Evolutionary conservation across 2,888 invertebrate genomes (phyloP), one percentile per base, ranked within the genome.

Genomic region (Drosophila dives): DNA sequence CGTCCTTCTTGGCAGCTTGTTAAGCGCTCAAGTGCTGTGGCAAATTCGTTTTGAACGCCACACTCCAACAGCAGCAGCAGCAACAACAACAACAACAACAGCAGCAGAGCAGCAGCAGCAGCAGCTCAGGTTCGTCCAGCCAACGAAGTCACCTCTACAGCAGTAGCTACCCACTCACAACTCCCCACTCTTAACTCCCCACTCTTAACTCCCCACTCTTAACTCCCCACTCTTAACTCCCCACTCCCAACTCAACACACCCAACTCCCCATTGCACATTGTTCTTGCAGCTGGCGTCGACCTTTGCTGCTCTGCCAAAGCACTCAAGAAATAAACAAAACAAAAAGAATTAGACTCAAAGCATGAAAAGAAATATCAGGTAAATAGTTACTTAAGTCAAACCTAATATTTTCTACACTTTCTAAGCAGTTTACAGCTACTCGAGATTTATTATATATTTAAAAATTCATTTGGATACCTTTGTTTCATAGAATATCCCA

Each of bases 21-120:
- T 86, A 85, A 86, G 86, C 87, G 89, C 86, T 89, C 86, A 86
- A 86, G 86, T 90, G 87, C 89, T 86, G 86, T 90, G 89, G 86
- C 90, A 86, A 86, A 86, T 86, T 90, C 86, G 86, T 86, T 86
- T 86, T 89, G 90, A 90, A 75, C 87, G 81, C 88, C 88, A 82
- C 88, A 87, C 88, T 26, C 45, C 45, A 45, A 8, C 8, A 45
- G 42, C 1, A n/a, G 2, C 11, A 40, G n/a, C 10, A 40, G n/a
- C n/a, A 38, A 8, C 38, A 36, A 1, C 12, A 34, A 5, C 11
- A 33, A 0, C 11, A 33, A 2, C 36, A 38, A 0, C 12, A 36
- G 1, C 36, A 38, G 2, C 40, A 40, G 40, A 40, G 42, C 23
- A 17, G 45, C 26, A 45, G 23, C 8, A 29, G 29, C 29, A 29